Percentiles rank a stretch among this genome's conserved stretches.
Conservation (phyloP, 1,140 invertebrate genomes). For the Sminthurides bifidus region DNA sequence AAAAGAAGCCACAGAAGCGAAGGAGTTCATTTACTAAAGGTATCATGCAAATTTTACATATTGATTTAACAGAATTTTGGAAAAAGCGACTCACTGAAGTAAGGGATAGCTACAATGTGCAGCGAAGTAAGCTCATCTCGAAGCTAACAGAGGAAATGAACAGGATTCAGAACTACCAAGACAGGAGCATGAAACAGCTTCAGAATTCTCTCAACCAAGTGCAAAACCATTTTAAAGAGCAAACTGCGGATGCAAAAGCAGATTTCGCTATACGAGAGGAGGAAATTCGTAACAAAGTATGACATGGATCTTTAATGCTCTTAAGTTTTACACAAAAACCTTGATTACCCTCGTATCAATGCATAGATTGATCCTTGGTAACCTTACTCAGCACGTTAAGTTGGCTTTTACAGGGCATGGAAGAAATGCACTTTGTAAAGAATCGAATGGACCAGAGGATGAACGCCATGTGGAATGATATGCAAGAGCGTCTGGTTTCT, state of each 20-base stretch:
- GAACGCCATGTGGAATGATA: conserved; percentile 14
- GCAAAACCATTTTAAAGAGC: conserved; percentile 2
- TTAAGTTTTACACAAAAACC: background rate
- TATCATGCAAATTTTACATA: background rate
- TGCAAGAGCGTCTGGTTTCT: conserved; percentile 12
- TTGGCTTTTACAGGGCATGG: background rate
- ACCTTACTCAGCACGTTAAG: no score
- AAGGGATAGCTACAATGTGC: conserved; percentile 1
- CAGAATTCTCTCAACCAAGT: conserved; percentile 1
- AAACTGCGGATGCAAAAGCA: conserved; percentile 9
- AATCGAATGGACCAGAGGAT: conserved; percentile 13
- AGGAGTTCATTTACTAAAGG: no score
- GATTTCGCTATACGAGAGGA: conserved; percentile 15
- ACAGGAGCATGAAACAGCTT: conserved; percentile 16
- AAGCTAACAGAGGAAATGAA: conserved; percentile 11
- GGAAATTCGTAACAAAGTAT: conserved; percentile 23
- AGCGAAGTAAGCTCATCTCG: conserved; percentile 3
- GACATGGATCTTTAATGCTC: background rate
- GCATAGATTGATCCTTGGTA: no score
- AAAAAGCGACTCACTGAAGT: conserved; percentile 18
- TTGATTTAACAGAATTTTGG: conserved; percentile 24
- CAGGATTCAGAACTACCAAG: conserved; percentile 19
- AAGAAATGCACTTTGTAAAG: conserved; percentile 11
- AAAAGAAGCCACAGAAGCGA: no score
- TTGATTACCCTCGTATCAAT: no score